Evolutionary conservation across 2,113 vertebrate genomes (phyloP), one percentile per base, ranked within the genome.

Genomic region (Chloropsis hardwickii): DNA sequence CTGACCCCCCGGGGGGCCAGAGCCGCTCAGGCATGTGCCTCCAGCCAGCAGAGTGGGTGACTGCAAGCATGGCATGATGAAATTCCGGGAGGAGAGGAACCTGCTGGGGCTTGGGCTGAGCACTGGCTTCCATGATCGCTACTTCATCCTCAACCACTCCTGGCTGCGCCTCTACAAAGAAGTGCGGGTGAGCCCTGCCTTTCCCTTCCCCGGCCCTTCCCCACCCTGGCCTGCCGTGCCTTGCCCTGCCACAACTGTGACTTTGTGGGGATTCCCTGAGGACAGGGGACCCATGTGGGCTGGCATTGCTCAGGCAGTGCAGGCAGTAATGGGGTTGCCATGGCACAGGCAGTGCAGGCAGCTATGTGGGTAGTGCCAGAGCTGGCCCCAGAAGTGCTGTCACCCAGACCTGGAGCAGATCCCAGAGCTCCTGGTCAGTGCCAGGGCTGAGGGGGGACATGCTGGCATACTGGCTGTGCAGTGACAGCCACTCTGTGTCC

Each of bases 141-240:
- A 99, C 97, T 99, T 99, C 94, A 99, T 99, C 94, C 98, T 99
- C 58, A 99, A 96, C 87, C 97, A 92, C 86, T 97, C 31, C 89
- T 98, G 98, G 12, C 98, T 99, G 24, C 98, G 99, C 60, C 99
- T 99, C 94, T 99, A 99, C 98, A 99, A 98, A 91, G 99, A 99
- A 86, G 97, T 99, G 64, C 95, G 99, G 98, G 99, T 99, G 97
- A 97, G 98, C 89, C 45, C 50, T 44, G 12, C 51, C 61, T 40
- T 12, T 20, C 15, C 5, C 47, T 6, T 2, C 42, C 8, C 14
- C 12, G 5, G 37, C 51, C 53, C 18, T 14, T 4, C 35, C 16
- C 14, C 4, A 3, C 14, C 33, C 23, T 13, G 5, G 17, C 18
- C 23, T 22, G 3, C 19, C 29, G 25, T 40, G 6, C 29, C 31